These are phyloP conservation scores for Pagetopsis macropterus DNA, from an alignment of 2,797 vertebrate species.

Conservation along the genomic window DNA sequence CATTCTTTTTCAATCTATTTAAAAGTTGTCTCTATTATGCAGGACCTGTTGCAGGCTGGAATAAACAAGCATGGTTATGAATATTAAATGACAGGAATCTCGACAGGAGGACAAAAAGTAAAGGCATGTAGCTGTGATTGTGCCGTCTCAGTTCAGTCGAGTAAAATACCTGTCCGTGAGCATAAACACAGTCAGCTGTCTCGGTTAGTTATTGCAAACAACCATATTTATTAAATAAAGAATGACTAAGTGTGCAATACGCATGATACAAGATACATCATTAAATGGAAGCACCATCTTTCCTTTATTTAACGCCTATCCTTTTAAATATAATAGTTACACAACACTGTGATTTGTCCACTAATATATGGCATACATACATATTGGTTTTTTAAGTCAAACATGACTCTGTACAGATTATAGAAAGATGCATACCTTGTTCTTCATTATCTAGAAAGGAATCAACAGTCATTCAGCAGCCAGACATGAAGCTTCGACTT, in stretches of 20 bases:
- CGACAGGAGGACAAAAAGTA: constrained; percentile 30
- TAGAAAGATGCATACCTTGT: neutral
- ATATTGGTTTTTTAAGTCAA: constrained; percentile 1
- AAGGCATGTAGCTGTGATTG: constrained; percentile 33
- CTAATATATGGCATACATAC: neutral
- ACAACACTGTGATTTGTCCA: neutral
- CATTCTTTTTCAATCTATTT: constrained; percentile 37
- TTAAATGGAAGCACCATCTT: neutral
- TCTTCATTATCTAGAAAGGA: neutral
- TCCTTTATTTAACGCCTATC: neutral
- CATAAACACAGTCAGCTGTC: constrained; percentile 10
- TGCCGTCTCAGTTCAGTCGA: constrained; percentile 27
- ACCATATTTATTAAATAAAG: neutral
- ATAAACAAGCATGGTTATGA: constrained; percentile 55
- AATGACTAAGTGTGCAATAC: neutral
- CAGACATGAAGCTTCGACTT: neutral
- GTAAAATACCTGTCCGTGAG: constrained; percentile 27
- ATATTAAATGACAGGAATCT: constrained; percentile 61
- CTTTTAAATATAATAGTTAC: neutral
- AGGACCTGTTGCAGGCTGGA: constrained; percentile 19
- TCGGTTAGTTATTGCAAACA: neutral
- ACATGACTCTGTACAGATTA: neutral
- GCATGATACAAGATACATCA: neutral
- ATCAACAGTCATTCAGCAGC: constrained; percentile 9
- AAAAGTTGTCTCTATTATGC: constrained; percentile 41